Percentiles rank a stretch among this genome's conserved stretches.
Evolutionary conservation across 2,888 invertebrate species (phyloP).

Genomic region (Tipula lateralis): DNA sequence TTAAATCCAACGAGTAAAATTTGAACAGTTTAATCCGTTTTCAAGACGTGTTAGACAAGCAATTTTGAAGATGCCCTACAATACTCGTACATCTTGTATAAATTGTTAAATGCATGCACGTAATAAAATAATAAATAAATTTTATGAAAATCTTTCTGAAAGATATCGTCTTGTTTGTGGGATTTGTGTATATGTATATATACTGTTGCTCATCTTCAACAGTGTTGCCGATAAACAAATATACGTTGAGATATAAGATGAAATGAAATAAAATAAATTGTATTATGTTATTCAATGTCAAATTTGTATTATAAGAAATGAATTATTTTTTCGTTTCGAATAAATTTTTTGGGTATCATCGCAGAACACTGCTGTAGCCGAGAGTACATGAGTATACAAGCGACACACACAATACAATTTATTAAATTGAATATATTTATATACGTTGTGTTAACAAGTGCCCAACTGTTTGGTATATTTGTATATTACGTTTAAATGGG

Average conservation of each 20-base stretch:
- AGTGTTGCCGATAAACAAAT: background rate
- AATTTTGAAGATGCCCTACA: too few species aligned
- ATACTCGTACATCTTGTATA: too few species aligned
- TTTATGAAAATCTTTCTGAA: background rate
- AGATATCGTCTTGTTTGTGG: background rate
- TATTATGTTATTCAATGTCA: constrained; percentile 14
- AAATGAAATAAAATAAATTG: constrained; percentile 19
- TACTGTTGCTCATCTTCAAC: background rate
- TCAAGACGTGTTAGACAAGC: too few species aligned
- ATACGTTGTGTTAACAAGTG: constrained; percentile 14
- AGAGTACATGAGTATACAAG: background rate
- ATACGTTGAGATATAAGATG: background rate
- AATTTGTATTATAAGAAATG: background rate
- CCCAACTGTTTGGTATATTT: background rate
- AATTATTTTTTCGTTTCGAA: background rate
- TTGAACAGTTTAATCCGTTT: too few species aligned
- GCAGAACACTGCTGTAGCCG: background rate
- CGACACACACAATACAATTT: background rate
- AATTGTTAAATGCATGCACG: background rate
- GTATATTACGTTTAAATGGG: background rate
- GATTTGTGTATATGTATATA: too few species aligned
- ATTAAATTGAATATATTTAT: background rate
- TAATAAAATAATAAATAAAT: constrained; percentile 24
- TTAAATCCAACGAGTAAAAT: too few species aligned
- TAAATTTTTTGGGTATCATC: background rate